Percentiles rank a stretch among this genome's conserved stretches.
Conservation (phyloP, 2,797 vertebrate genomes). For the Lerista edwardsae region DNA sequence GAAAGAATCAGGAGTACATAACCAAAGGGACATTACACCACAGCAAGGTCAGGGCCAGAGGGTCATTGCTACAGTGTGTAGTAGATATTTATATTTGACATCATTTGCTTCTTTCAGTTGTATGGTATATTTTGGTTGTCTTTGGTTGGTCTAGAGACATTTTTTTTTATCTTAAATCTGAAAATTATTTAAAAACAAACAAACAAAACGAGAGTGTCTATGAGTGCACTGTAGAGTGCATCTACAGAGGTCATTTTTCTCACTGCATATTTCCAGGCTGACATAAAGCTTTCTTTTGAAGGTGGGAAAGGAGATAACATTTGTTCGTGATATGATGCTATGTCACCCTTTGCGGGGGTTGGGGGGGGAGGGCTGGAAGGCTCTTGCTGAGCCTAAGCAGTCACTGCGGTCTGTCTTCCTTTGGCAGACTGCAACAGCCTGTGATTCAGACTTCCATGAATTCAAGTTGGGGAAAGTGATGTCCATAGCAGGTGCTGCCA, state of each 20-base stretch:
- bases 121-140: too few relatives aligned
- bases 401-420: slow-evolving; percentile 20
- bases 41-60: too few relatives aligned
- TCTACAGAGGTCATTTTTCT: background rate
- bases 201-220: background rate
- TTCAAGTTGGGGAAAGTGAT: slow-evolving; percentile 61
- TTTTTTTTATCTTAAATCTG: too few relatives aligned
- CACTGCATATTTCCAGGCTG: background rate
- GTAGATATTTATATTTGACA: too few relatives aligned
- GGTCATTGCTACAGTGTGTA: too few relatives aligned
- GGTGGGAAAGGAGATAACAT: background rate
- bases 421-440: slow-evolving; percentile 55
- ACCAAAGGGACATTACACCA: too few relatives aligned
- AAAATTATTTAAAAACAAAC: too few relatives aligned
- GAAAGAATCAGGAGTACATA: too few relatives aligned
- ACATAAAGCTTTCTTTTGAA: background rate
- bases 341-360: background rate
- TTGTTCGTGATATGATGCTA: too few relatives aligned
- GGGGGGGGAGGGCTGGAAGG: background rate
- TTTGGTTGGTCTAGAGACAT: too few relatives aligned
- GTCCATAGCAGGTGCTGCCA: slow-evolving; percentile 44
- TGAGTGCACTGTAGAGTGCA: too few relatives aligned
- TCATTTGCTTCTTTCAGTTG: too few relatives aligned
- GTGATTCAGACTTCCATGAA: slow-evolving; percentile 78
- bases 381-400: background rate